Evolutionary conservation across 2,888 invertebrate genomes (phyloP), one percentile per base, ranked within the genome.

Genomic region (Spialia ferax): DNA sequence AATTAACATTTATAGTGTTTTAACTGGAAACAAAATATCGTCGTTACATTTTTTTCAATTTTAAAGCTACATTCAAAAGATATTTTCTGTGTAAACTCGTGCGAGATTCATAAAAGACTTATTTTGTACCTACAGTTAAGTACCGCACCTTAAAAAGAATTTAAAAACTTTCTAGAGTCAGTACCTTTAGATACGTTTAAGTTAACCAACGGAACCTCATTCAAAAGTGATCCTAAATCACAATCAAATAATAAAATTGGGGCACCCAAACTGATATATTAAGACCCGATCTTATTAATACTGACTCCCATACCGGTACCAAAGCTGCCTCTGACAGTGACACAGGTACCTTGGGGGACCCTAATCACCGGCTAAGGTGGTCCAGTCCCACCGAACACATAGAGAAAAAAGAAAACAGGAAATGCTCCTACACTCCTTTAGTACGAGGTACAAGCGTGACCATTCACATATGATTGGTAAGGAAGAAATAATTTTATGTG

Each of bases 271-370:
- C 22, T 38, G 48, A 59, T 59, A 57, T 57, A 59, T 59, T 59
- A 59, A 65, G 59, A 50, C 22, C 29, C 42, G 20, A 60, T 23
- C 66, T 66, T 60, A 60, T 66, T 60, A 66, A 52, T 63, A 55
- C 55, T 26, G 54, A 42, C 50, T 13, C 35, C 50, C 57, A 13
- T 63, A 23, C n/a, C n/a, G 42, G 45, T 45, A 26, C 60, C 60
- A 38, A 66, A 70, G 70, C 67, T 74, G 61, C 70, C 73, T 72
- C 69, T 85, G 86, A 85, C 86, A 77, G 83, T 87, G 86, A 84
- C 78, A 77, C 77, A 80, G 87, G 87, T 86, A 82, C 42, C 42
- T 18, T 26, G 38, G 57, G 22, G 71, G 71, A 78, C 74, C 74
- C 78, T 69, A 70, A 69, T 76, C 79, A 77, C 77, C 78, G 79